A percentile compares a stretch with the other conserved stretches of the same genome.
Evolutionary conservation across 2,797 vertebrate genomes (phyloP).

Genomic region (Thripadectes ignobilis): DNA sequence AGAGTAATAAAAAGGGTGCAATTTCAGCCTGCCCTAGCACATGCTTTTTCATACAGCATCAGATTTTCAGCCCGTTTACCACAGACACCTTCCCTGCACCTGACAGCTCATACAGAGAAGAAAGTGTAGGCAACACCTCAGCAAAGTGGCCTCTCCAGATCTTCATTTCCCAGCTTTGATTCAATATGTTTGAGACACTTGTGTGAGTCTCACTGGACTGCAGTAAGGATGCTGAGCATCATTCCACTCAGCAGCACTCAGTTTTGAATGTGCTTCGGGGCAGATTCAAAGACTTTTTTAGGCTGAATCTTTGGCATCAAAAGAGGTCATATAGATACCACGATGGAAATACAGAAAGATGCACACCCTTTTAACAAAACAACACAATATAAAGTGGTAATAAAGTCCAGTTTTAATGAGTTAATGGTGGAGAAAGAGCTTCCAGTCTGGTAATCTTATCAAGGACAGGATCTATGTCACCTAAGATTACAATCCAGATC

Average conservation of each 20-base stretch:
- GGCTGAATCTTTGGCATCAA: background rate
- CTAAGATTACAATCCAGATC: background rate
- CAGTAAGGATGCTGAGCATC: background rate
- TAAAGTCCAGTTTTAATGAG: constrained; percentile 11
- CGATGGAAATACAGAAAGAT: background rate
- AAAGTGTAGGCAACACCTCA: background rate
- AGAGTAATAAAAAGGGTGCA: background rate
- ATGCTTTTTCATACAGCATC: background rate
- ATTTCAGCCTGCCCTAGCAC: background rate
- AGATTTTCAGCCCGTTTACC: background rate
- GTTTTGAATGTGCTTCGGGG: background rate
- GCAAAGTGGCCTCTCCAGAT: background rate
- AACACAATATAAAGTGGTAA: background rate
- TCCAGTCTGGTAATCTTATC: background rate
- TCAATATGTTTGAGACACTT: background rate
- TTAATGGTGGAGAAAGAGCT: background rate
- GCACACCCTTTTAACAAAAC: background rate
- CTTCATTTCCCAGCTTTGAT: background rate
- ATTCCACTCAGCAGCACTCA: background rate
- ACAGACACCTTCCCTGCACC: background rate
- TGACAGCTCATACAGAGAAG: background rate
- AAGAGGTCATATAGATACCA: background rate
- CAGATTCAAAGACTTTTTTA: background rate
- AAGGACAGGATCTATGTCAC: background rate
- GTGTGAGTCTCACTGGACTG: background rate